Evolutionary conservation across 2,113 vertebrate species (phyloP), one percentile per base, ranked within the genome.

Genomic region (Tylochromis polylepis): DNA sequence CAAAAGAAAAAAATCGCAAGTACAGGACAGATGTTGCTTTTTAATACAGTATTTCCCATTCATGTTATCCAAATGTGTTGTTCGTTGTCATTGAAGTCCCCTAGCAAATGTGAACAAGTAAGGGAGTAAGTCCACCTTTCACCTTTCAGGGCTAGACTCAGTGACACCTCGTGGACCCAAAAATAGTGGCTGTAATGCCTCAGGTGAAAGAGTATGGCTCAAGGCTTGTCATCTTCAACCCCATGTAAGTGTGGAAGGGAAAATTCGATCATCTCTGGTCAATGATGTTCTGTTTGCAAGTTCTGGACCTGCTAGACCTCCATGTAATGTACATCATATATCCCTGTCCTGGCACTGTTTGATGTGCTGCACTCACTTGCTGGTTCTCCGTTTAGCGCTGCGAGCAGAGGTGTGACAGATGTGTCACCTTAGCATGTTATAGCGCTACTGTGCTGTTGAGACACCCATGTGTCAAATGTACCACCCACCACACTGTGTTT

Each of bases 41-140:
- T 18, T 77, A 53, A 51, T 51, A 0, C 10, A 14, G 6, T 15
- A 75, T 49, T 53, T 38, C 20, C n/a, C 67, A 41, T 85, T 67
- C 46, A 36, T 80, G 75, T 84, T 79, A 38, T 77, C 20, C 8
- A 59, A 53, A 34, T 8, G 11, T 77, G 18, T 51, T 5, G 6
- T 20, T 90, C 89, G 65, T 38, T 85, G 87, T 88, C 84, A 90
- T 81, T 94, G 89, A 90, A 78, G 59, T 82, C 41, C 79, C 41
- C 86, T 24, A 46, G 11, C 65, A 70, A 81, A 60, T 5, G 41
- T 56, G 56, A 57, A 29, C 29, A 29, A 29, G 15, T 5, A 29
- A 49, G 43, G 24, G 15, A 75, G 49, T 12, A 41, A 89, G 88
- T 57, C 83, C 58, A 67, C 82, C 85, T 79, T 88, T 36, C 16